Conservation (phyloP, 2,888 invertebrate species). For the Stenotaenia linearis region DNA sequence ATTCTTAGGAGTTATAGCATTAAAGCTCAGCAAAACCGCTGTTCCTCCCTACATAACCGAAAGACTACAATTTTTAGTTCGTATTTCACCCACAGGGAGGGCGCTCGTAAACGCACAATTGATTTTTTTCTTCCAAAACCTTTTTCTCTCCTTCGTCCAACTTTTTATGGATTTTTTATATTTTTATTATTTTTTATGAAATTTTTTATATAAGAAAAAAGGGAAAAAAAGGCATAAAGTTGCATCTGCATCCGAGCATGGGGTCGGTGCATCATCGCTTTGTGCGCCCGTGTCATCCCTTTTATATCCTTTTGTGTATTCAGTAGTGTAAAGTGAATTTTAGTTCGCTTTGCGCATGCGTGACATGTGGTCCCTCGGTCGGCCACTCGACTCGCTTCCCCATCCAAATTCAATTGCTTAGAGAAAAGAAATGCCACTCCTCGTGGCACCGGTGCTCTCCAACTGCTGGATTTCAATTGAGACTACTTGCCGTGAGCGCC, state of each 20-base stretch:
- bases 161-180: not conserved
- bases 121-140: not conserved
- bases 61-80: too few relatives aligned
- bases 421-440: conserved; percentile 13
- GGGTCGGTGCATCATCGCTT: conserved; percentile 12
- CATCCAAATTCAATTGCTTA: conserved; percentile 22
- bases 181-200: not conserved
- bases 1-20: too few relatives aligned
- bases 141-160: not conserved
- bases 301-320: conserved; percentile 23
- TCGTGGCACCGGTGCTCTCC: not conserved
- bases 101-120: too few relatives aligned
- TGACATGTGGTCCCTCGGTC: conserved; percentile 22
- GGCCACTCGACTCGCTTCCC: conserved; percentile 12
- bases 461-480: conserved; percentile 12
- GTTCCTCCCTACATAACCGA: too few relatives aligned
- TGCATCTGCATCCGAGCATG: not conserved
- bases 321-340: conserved; percentile 21
- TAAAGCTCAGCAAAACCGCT: too few relatives aligned
- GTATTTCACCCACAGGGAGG: too few relatives aligned
- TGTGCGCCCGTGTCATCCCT: conserved; percentile 3
- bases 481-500: conserved; percentile 8
- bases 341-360: conserved; percentile 14
- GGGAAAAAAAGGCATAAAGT: not conserved
- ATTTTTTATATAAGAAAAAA: not conserved